These are phyloP conservation scores for Diphyllodes magnificus DNA, from an alignment of 2,113 vertebrate genomes.

Conservation along the genomic window DNA sequence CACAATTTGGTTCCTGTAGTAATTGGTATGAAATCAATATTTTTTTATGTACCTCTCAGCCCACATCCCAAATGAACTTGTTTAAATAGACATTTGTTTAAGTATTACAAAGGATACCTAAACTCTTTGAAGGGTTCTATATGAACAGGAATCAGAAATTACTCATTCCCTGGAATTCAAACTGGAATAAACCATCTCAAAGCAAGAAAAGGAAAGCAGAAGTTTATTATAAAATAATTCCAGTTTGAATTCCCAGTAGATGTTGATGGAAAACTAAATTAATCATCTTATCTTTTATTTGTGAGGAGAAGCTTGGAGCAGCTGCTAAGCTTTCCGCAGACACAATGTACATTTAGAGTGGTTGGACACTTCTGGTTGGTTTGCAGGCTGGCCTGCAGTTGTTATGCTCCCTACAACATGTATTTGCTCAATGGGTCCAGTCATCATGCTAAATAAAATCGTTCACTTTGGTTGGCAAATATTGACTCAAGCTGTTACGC, in stretches of 20 bases:
- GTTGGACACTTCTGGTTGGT: not conserved
- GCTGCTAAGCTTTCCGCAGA: not conserved
- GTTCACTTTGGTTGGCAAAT: constrained; percentile 73
- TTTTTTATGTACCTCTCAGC: constrained; percentile 42
- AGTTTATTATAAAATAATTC: not conserved
- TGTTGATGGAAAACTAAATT: not conserved
- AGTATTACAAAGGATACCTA: not conserved
- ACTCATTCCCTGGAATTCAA: not conserved
- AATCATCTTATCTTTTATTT: not conserved
- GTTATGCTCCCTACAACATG: constrained; percentile 50
- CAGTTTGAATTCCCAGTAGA: not conserved
- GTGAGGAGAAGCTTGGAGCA: not conserved
- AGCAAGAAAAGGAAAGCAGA: not conserved
- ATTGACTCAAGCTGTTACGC: constrained; percentile 79
- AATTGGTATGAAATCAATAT: constrained; percentile 43
- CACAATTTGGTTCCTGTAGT: not conserved
- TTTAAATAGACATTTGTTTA: not conserved
- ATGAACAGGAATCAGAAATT: not conserved
- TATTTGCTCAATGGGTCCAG: constrained; percentile 74
- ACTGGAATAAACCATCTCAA: not conserved
- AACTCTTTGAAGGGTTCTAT: not conserved
- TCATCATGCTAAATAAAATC: constrained; percentile 74
- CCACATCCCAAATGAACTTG: constrained; percentile 17
- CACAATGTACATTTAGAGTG: not conserved
- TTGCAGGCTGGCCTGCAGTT: constrained; percentile 8